Evolutionary conservation across 2,888 invertebrate species (phyloP).

Genomic region (Celastrina argiolus): DNA sequence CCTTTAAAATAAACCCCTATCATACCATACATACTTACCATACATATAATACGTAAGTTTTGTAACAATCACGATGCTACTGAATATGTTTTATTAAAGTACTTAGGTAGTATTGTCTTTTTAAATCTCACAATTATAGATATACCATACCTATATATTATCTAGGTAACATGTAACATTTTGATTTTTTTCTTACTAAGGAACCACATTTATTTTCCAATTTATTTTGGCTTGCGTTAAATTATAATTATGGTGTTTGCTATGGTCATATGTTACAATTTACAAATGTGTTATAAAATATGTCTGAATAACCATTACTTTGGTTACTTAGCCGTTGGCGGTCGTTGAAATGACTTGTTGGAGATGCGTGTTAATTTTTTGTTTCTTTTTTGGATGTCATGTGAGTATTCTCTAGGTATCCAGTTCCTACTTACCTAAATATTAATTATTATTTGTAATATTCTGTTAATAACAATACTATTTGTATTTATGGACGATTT

Average conservation of each 20-base stretch:
- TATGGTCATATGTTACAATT: background rate
- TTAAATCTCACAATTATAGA: background rate
- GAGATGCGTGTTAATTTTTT: background rate
- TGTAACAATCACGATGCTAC: too few relatives aligned
- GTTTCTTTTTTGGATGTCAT: conserved; percentile 10
- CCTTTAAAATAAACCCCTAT: too few relatives aligned
- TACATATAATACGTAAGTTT: too few relatives aligned
- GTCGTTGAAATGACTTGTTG: background rate
- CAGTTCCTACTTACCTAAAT: too few relatives aligned
- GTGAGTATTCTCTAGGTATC: background rate
- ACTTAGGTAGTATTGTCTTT: too few relatives aligned
- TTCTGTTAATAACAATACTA: too few relatives aligned
- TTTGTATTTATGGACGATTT: too few relatives aligned
- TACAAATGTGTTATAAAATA: background rate
- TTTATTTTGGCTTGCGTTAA: background rate
- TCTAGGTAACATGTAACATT: too few relatives aligned
- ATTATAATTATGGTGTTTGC: background rate
- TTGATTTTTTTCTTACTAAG: background rate
- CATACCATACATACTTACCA: too few relatives aligned
- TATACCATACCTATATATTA: too few relatives aligned
- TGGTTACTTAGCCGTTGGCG: background rate
- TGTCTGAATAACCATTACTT: background rate
- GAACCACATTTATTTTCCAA: background rate
- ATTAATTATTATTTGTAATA: too few relatives aligned
- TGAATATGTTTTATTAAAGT: too few relatives aligned